These are phyloP conservation scores for Aselliscus stoliczkanus DNA, from an alignment of 2,797 vertebrate species.

Conservation along the genomic window DNA sequence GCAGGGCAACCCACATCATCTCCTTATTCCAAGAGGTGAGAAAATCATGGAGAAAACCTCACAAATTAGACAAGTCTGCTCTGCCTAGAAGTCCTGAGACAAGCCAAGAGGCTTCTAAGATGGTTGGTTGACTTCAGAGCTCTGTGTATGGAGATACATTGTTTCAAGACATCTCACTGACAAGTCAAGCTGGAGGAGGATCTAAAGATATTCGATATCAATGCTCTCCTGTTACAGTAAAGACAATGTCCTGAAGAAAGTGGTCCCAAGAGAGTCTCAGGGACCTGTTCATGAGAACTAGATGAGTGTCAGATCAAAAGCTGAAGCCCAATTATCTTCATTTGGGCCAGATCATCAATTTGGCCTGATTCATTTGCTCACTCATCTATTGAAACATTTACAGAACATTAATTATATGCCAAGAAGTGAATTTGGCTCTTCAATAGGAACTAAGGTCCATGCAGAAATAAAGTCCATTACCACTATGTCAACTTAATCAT, in stretches of 20 bases:
- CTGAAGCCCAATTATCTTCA: background rate
- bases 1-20: background rate
- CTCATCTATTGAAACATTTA: background rate
- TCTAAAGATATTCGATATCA: background rate
- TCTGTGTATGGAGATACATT: background rate
- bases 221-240: background rate
- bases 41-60: background rate
- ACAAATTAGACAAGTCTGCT: background rate
- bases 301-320: background rate
- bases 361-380: background rate
- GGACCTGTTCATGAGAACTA: background rate
- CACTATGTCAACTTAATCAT: background rate
- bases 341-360: background rate
- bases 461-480: background rate
- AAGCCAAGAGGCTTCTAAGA: background rate
- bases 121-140: background rate
- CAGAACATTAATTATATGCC: background rate
- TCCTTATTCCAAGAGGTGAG: background rate
- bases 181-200: too few relatives aligned
- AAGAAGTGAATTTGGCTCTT: background rate
- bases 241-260: background rate
- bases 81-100: background rate
- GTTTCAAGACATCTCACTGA: background rate
- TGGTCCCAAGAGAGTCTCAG: background rate
- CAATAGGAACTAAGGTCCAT: background rate